phyloP scores from a whole-genome alignment of 2,797 vertebrate species.

The Sebastolobus alascanus region DNA sequence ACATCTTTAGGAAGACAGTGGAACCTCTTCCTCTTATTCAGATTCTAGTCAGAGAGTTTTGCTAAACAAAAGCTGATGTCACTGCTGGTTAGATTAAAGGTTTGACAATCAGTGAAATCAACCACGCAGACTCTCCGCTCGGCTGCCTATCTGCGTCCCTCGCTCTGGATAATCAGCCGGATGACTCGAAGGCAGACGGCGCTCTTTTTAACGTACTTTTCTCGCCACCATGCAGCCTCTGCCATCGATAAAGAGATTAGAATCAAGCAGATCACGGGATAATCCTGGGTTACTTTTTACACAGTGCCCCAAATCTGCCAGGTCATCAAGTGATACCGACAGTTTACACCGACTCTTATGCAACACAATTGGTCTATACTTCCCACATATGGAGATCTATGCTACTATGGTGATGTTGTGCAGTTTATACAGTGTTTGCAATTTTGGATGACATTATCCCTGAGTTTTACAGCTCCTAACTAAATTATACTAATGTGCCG shows the following conservation, averaged over 20 bases:
- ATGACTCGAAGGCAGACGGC: conserved; percentile 31
- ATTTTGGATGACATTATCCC: background rate
- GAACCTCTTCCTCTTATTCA: background rate
- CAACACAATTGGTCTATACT: background rate
- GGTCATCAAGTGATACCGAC: conserved; percentile 68
- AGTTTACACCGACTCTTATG: background rate
- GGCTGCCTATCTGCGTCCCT: background rate
- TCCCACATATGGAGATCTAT: background rate
- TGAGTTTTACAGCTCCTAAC: background rate
- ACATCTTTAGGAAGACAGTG: background rate
- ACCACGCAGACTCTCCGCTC: background rate
- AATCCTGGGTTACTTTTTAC: conserved; percentile 58
- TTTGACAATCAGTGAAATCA: background rate
- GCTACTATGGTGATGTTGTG: background rate
- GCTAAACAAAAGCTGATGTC: background rate
- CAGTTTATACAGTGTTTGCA: background rate
- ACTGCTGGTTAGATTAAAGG: background rate
- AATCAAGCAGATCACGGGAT: conserved; percentile 63
- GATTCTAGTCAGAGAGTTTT: no score
- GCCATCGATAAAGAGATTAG: conserved; percentile 71
- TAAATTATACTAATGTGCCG: background rate
- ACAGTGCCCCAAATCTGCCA: conserved; percentile 61
- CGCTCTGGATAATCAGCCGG: conserved; percentile 39
- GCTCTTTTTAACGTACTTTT: conserved; percentile 71
- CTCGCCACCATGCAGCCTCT: conserved; percentile 16